Evolutionary conservation across 2,113 vertebrate species (phyloP).

Genomic region (Gambusia affinis): DNA sequence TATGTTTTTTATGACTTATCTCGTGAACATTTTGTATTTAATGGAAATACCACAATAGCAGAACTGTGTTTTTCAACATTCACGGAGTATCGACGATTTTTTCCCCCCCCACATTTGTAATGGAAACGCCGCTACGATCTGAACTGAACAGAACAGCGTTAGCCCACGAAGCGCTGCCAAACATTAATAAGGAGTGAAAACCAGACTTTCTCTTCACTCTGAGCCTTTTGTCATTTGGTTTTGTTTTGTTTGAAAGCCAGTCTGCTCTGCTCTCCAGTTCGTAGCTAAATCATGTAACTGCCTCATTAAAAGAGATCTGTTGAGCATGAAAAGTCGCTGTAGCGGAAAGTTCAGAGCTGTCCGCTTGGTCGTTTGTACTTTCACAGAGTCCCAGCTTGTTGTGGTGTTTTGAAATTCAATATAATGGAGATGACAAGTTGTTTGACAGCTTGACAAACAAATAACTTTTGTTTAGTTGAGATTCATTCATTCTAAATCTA

Average conservation of each 20-base stretch:
- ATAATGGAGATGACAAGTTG: neutral
- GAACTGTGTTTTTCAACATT: no score
- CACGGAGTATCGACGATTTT: no score
- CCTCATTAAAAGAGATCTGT: slow-evolving; percentile 38
- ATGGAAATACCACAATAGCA: no score
- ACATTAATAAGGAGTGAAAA: slow-evolving; percentile 30
- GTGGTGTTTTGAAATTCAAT: slow-evolving; percentile 4
- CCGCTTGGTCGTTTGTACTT: slow-evolving; percentile 26
- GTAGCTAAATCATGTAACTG: slow-evolving; percentile 40
- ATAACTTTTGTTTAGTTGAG: neutral
- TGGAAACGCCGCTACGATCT: no score
- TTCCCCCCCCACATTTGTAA: no score
- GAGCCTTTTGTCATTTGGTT: slow-evolving; percentile 61
- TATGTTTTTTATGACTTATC: no score
- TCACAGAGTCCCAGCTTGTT: slow-evolving; percentile 1
- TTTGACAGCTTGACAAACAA: slow-evolving; percentile 7
- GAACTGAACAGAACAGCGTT: slow-evolving; percentile 1
- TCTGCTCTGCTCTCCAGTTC: slow-evolving; percentile 61
- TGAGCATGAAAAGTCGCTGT: slow-evolving; percentile 40
- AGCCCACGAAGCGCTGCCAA: slow-evolving; percentile 51
- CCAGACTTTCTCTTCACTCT: slow-evolving; percentile 29
- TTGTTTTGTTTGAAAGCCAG: slow-evolving; percentile 71
- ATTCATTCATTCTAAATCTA: neutral
- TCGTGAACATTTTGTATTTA: no score
- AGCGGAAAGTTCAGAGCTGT: slow-evolving; percentile 1